Percentiles rank a stretch among this genome's conserved stretches.
phyloP scores from a whole-genome alignment of 2,797 vertebrate species.

The Pelochelys cantorii region DNA sequence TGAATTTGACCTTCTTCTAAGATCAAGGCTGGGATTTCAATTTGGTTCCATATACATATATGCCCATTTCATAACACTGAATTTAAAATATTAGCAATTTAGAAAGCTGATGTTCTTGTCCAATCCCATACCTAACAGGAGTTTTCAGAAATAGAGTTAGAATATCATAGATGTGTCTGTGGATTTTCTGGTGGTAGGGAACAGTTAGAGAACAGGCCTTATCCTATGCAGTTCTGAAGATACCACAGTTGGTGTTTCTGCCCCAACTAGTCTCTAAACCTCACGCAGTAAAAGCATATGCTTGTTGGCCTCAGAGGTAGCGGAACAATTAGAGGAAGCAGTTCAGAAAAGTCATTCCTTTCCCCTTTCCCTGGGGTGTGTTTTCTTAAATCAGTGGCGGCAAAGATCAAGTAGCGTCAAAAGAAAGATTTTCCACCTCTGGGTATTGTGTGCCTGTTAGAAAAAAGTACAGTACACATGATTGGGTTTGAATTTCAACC shows the following conservation, averaged over 20 bases:
- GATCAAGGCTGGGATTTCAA: background rate
- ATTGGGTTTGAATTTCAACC: conserved; percentile 27
- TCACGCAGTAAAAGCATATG: background rate
- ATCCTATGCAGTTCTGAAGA: background rate
- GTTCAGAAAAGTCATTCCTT: background rate
- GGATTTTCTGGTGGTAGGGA: background rate
- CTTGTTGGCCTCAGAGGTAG: background rate
- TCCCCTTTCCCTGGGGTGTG: background rate
- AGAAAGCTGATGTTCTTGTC: background rate
- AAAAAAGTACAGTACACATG: background rate
- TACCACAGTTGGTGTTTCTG: background rate
- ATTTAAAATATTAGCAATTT: background rate
- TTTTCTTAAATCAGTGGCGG: background rate
- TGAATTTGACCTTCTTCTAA: background rate
- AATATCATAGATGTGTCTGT: background rate
- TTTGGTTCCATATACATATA: background rate
- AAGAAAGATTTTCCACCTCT: background rate
- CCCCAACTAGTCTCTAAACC: background rate
- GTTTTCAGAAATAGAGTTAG: background rate
- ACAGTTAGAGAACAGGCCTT: background rate
- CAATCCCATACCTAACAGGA: background rate
- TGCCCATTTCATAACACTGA: background rate
- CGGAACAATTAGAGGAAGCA: background rate
- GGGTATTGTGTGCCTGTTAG: background rate
- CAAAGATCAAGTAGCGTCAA: background rate